Evolutionary conservation across 1,140 invertebrate species (phyloP), one percentile per base, ranked within the genome.

Genomic region (Tetragnatha versicolor): DNA sequence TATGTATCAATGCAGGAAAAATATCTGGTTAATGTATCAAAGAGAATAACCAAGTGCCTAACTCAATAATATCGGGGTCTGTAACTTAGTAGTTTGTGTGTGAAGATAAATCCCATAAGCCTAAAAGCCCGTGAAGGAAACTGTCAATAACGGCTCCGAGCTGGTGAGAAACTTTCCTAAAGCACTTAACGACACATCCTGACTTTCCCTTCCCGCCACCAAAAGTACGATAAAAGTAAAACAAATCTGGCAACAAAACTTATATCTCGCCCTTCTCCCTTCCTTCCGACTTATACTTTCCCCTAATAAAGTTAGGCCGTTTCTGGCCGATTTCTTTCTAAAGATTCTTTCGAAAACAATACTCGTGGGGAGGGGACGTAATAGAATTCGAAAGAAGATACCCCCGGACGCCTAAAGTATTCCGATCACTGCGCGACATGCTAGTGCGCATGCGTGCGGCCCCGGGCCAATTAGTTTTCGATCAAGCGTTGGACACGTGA

Each of bases 381-480:
- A 63, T 63, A 63, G 60, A 63, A 63, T 63, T 63, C 35, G 27
- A 31, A 58, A 58, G 53, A 58, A 58, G 53, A 58, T 58, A 55
- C n/a, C 22, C 17, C 33, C 17, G 17, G 33, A 39, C 25, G 35
- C 39, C 27, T 63, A 37, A 63, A 63, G 60, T 63, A 63, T 63
- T 63, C 60, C 60, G 60, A 63, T 63, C 60, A 63, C 60, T 22
- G 35, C 31, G 35, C 31, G 33, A 39, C 60, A 39, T 35, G 60
- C 12, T 10, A 20, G 10, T 39, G 35, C 60, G 60, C 60, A 42
- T 63, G 60, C 35, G 60, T 25, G 60, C 10, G 22, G 6, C 31
- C 60, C 60, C 35, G 33, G 22, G 60, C 31, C 60, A 63, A 63
- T 63, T 63, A 63, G 60, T 63, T 63, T 63, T 63, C 60, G 60